These are phyloP conservation scores for Calycopis cecrops DNA, from an alignment of 1,140 invertebrate genomes.

Conservation along the genomic window DNA sequence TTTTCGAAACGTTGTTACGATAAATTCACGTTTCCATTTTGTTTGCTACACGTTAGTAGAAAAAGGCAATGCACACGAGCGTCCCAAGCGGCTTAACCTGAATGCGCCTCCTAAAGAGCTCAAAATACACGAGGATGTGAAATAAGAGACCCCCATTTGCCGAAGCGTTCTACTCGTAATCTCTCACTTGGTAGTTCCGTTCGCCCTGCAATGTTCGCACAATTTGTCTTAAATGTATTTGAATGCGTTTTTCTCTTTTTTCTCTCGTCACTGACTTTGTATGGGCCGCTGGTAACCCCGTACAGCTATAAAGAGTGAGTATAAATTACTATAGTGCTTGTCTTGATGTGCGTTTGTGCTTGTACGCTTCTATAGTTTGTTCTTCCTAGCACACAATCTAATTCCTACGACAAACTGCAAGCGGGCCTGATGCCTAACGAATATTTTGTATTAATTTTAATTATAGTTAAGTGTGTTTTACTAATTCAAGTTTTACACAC, in stretches of 20 bases:
- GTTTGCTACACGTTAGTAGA: conserved; percentile 41
- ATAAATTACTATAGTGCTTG: conserved; percentile 73
- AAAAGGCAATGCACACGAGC: conserved; percentile 60
- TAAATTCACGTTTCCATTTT: conserved; percentile 37
- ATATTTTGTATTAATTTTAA: conserved; percentile 13
- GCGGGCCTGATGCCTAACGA: conserved; percentile 26
- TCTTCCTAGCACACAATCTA: conserved; percentile 59
- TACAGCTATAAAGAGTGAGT: conserved; percentile 76
- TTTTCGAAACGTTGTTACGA: conserved; percentile 18
- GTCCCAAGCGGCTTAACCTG: conserved; percentile 61
- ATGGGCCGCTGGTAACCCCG: conserved; percentile 75
- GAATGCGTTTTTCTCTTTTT: conserved; percentile 77
- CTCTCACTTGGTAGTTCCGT: conserved; percentile 74
- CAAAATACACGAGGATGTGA: conserved; percentile 66
- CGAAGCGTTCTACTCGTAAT: conserved; percentile 72
- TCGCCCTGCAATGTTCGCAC: conserved; percentile 74
- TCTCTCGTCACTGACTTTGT: conserved; percentile 76
- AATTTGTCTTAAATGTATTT: conserved; percentile 76
- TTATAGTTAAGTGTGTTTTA: conserved; percentile 44
- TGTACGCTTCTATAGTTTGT: conserved; percentile 65
- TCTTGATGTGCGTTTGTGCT: conserved; percentile 70
- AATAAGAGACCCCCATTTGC: conserved; percentile 62
- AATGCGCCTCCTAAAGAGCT: conserved; percentile 64
- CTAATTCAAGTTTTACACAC: conserved; percentile 22
- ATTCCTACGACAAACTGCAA: conserved; percentile 65